A percentile compares a stretch with the other conserved stretches of the same genome.
These are phyloP conservation scores for Pissodes strobi DNA, from an alignment of 1,140 invertebrate species.

Conservation along the genomic window DNA sequence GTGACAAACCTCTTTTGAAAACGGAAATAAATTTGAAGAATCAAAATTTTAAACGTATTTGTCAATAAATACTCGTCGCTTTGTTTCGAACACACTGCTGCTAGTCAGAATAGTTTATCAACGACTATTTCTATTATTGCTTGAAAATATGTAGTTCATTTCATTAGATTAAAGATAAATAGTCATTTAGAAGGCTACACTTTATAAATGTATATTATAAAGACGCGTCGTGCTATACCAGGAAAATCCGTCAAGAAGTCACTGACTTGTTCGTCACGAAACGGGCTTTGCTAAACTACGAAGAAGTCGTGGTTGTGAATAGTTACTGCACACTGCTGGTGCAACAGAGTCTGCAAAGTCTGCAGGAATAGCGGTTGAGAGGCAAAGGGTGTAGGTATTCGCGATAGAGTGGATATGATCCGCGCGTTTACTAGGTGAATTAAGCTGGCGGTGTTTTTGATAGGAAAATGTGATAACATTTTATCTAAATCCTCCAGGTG, in stretches of 20 bases:
- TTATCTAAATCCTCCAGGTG: slow-evolving; percentile 21
- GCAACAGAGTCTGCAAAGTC: slow-evolving; percentile 22
- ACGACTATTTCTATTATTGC: slow-evolving; percentile 3
- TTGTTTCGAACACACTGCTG: not conserved
- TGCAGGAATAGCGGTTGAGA: slow-evolving; percentile 19
- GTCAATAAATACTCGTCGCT: not conserved
- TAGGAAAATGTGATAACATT: slow-evolving; percentile 9
- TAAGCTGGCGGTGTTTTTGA: slow-evolving; percentile 8
- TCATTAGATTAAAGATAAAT: slow-evolving; percentile 19
- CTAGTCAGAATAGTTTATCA: slow-evolving; percentile 2
- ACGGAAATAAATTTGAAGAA: no score
- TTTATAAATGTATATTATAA: not conserved
- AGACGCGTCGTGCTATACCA: slow-evolving; percentile 13
- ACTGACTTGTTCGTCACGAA: slow-evolving; percentile 26
- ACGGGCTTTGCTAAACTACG: slow-evolving; percentile 28
- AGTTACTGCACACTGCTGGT: no score
- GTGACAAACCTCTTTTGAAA: slow-evolving; percentile 9
- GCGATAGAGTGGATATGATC: slow-evolving; percentile 12
- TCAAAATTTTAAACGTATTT: no score
- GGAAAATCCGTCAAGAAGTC: slow-evolving; percentile 19
- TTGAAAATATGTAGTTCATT: slow-evolving; percentile 20
- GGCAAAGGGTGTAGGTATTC: slow-evolving; percentile 18
- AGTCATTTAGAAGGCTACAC: not conserved
- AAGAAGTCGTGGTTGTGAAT: slow-evolving; percentile 22
- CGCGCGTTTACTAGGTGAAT: slow-evolving; percentile 17